Conservation (phyloP, 1,140 invertebrate species). For the Drosophila nigromelanica region DNA sequence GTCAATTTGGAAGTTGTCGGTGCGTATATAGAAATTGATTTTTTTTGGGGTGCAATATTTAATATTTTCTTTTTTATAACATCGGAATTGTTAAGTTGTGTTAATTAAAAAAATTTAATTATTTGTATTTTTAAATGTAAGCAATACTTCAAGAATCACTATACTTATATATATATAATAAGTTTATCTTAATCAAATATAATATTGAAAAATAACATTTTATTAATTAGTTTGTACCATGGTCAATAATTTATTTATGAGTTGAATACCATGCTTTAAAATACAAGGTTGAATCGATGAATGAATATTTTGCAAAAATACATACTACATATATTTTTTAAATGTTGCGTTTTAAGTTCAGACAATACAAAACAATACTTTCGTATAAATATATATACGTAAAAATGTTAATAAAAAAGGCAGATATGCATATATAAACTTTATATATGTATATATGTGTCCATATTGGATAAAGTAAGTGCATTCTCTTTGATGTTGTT, state of each 20-base stretch:
- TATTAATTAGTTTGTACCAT: no score
- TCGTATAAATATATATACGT: neutral
- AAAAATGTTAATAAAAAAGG: slow-evolving; percentile 47
- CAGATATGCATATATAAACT: slow-evolving; percentile 14
- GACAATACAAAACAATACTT: neutral
- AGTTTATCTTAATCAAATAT: no score
- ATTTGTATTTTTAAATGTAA: no score
- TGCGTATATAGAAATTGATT: slow-evolving; percentile 85
- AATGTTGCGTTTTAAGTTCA: neutral
- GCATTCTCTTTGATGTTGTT: slow-evolving; percentile 41
- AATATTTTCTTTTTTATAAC: neutral
- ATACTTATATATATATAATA: no score
- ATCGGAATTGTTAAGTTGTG: neutral
- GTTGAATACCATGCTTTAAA: no score
- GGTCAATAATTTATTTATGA: no score
- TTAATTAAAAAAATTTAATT: no score
- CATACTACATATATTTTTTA: neutral
- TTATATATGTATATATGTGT: neutral
- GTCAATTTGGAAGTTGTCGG: slow-evolving; percentile 92
- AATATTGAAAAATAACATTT: no score
- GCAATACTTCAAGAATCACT: no score
- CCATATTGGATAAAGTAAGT: slow-evolving; percentile 4
- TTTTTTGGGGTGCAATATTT: neutral
- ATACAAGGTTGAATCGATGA: no score
- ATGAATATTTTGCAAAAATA: no score